Conservation (phyloP, 2,113 vertebrate genomes). For the Pipra filicauda region DNA sequence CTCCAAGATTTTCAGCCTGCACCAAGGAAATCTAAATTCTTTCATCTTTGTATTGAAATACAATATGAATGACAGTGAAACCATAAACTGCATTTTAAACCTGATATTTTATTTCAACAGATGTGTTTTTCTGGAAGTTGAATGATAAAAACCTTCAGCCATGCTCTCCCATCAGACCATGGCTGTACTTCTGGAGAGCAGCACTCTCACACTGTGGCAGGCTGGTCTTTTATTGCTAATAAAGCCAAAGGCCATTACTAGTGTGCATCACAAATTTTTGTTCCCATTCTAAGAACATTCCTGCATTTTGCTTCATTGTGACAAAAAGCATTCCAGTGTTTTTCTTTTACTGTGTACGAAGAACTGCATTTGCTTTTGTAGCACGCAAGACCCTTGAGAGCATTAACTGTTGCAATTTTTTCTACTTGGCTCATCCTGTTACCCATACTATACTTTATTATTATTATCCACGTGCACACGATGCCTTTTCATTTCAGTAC, state of each 20-base stretch:
- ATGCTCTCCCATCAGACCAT: fast-evolving
- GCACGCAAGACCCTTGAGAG: background rate
- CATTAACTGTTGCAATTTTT: background rate
- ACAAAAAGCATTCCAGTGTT: background rate
- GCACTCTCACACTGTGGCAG: background rate
- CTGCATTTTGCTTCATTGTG: background rate
- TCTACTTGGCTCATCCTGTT: background rate
- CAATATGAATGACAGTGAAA: background rate
- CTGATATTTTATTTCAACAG: background rate
- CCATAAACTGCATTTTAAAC: background rate
- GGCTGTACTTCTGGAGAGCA: background rate
- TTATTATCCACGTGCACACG: fast-evolving
- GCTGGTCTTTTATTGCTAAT: background rate
- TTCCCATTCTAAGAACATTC: background rate
- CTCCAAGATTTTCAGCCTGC: background rate
- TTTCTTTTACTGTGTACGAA: background rate
- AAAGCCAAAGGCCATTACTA: background rate
- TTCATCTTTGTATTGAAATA: background rate
- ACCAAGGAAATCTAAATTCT: background rate
- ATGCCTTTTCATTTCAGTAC: background rate
- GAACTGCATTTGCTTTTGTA: background rate
- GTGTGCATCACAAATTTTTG: background rate
- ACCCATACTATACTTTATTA: background rate
- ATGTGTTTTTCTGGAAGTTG: fast-evolving
- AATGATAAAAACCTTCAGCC: background rate